Base-by-base conservation (phyloP, 2,888 invertebrate species). In the Protodeltote pygarga region DNA sequence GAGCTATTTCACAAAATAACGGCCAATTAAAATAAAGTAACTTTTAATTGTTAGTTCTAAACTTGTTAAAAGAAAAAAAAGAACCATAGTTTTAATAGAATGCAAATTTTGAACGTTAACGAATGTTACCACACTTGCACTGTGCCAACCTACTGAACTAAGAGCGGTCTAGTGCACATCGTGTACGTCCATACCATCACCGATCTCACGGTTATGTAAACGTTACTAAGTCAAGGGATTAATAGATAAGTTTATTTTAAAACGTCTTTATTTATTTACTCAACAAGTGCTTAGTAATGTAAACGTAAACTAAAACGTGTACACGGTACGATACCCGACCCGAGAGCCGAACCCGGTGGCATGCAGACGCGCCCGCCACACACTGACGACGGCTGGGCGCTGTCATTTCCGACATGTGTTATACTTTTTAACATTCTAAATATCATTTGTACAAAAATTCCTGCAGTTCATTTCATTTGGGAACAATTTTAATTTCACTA, bases 251-350 rank as follows among this genome's bases (percentile, higher is more conserved):
- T 89, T 90, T 90, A 89, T 87, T 83, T 89, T 88, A 85, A 85
- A 83, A 76, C 84, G 75, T 63, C 76, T 84, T 73, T 89, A 89
- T 90, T 90, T 90, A 89, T 90, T 89, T 89, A 88, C 81, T 77
- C 78, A 85, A 87, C 87, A 87, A 89, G 89, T 90, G 87, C 85
- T 90, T 85, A 85, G 87, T 86, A 84, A 83, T 81, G 80, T 83
- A 83, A 87, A 87, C 81, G 84, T 87, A 86, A 87, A 87, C 87
- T 73, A 71, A 71, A 75, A 73, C 75, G 73, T 66, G 68, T 72
- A 61, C 68, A 72, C 71, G 63, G 67, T 54, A 55, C 71, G 77
- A 72, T 77, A 78, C 71, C 76, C 74, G 78, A 75, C 67, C 73
- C 66, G 77, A 65, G 81, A 73, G 63, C 66, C 75, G 74, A 75